phyloP scores from a whole-genome alignment of 2,797 vertebrate species.

The Hoplostethus atlanticus region DNA sequence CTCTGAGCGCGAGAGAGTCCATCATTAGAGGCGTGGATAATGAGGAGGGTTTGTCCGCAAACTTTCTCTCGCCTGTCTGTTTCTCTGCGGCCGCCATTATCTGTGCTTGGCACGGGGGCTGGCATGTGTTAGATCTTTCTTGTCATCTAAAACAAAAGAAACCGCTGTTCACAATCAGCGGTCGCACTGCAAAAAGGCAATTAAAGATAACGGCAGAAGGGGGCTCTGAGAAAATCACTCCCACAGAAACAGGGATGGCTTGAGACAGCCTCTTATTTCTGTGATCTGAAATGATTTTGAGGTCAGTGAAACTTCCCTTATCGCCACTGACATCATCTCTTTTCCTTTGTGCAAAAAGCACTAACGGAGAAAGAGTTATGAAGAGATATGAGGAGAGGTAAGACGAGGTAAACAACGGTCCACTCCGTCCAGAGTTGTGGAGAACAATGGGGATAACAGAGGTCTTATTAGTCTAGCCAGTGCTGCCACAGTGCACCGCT shows the following conservation, averaged over 20 bases:
- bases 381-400: not conserved
- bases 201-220: constrained; percentile 19
- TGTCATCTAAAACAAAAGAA: constrained; percentile 15
- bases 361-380: not conserved
- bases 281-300: not conserved
- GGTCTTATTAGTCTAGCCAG: constrained; percentile 61
- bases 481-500: constrained; percentile 47
- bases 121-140: not conserved
- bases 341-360: not conserved
- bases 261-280: not conserved
- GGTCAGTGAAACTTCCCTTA: not conserved
- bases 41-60: constrained; percentile 9
- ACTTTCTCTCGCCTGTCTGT: not conserved
- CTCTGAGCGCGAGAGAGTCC: not conserved
- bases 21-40: constrained; percentile 25
- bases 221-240: constrained; percentile 7
- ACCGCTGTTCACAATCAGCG: not conserved
- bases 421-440: constrained; percentile 8
- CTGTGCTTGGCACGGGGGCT: not conserved
- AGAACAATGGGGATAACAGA: constrained; percentile 63
- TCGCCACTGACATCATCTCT: not conserved
- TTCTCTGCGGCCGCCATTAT: constrained; percentile 12
- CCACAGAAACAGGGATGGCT: constrained; percentile 14
- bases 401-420: constrained; percentile 17
- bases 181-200: constrained; percentile 6